phyloP scores from a whole-genome alignment of 2,113 vertebrate species.

The Pteropus alecto region DNA sequence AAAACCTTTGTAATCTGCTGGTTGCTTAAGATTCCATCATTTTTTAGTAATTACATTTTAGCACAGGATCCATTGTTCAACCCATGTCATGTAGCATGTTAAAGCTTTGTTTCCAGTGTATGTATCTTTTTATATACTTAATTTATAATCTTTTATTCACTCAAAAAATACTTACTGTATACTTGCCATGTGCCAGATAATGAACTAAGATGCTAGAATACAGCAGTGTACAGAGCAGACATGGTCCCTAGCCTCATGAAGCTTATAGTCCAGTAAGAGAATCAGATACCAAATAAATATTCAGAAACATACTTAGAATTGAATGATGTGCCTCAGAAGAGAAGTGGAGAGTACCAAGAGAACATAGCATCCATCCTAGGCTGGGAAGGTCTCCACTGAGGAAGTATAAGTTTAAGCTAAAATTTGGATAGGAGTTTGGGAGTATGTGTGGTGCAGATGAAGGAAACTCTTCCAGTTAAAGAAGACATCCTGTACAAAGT shows the following conservation, averaged over 20 bases:
- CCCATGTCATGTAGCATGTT: neutral
- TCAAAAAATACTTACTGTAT: neutral
- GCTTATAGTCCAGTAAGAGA: neutral
- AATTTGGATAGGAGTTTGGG: neutral
- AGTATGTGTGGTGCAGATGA: neutral
- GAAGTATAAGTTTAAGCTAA: neutral
- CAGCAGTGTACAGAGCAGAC: neutral
- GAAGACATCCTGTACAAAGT: neutral
- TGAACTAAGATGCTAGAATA: neutral
- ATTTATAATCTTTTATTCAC: neutral
- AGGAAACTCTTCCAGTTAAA: neutral
- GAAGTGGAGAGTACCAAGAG: neutral
- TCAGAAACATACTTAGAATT: neutral
- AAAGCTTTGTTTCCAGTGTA: neutral
- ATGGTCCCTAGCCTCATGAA: neutral
- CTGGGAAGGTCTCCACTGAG: neutral
- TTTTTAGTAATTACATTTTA: neutral
- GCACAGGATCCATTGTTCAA: neutral
- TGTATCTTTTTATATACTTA: neutral
- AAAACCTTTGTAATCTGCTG: neutral
- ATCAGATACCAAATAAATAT: neutral
- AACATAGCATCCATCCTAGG: neutral
- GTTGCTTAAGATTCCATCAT: neutral
- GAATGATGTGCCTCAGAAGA: neutral
- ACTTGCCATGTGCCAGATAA: neutral